Evolutionary conservation across 2,888 invertebrate genomes (phyloP).

Genomic region (Melanchra persicariae): DNA sequence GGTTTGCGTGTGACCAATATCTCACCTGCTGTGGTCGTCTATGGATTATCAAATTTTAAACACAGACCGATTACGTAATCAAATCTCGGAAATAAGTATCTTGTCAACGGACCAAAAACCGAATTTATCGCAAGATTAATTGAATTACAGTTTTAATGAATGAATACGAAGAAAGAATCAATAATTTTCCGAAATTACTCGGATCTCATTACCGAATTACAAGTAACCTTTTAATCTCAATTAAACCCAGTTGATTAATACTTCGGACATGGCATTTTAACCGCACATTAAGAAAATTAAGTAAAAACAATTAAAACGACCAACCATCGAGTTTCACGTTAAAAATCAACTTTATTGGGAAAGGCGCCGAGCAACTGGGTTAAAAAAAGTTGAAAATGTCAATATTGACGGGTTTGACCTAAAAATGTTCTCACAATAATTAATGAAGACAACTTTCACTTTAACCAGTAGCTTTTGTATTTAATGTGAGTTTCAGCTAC

Average conservation of each 20-base stretch:
- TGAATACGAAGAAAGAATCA: conserved; percentile 1
- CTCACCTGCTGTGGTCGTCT: background rate
- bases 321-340: conserved; percentile 21
- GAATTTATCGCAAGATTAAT: background rate
- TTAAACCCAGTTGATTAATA: conserved; percentile 25
- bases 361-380: conserved; percentile 38
- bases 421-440: conserved; percentile 59
- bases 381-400: conserved; percentile 62
- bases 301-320: conserved; percentile 39
- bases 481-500: conserved; percentile 49
- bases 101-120: background rate
- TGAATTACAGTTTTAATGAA: background rate
- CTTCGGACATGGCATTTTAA: conserved; percentile 37
- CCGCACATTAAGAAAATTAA: conserved; percentile 37
- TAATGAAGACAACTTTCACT: conserved; percentile 62
- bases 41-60: too few species aligned
- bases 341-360: conserved; percentile 47
- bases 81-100: background rate
- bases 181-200: conserved; percentile 8
- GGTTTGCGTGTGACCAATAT: background rate
- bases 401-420: conserved; percentile 61
- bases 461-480: conserved; percentile 52
- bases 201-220: conserved; percentile 41
- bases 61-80: background rate
- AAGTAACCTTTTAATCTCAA: conserved; percentile 51